Conservation (phyloP, 2,113 vertebrate genomes). For the Noturus placidus region DNA sequence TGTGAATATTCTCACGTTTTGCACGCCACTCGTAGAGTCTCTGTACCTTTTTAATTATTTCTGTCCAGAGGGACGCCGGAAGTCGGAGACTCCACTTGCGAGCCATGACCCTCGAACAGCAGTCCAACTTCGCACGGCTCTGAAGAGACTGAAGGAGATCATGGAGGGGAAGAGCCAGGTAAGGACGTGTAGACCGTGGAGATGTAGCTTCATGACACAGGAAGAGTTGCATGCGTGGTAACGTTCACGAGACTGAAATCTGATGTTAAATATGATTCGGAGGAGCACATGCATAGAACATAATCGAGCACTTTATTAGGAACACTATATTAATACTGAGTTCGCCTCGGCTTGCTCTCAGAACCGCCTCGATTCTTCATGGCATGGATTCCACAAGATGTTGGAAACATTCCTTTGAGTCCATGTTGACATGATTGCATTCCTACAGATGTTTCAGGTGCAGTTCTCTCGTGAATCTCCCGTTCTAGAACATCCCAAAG, state of each 20-base stretch:
- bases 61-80: slow-evolving; percentile 83
- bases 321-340: neutral
- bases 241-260: neutral
- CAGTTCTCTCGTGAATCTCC: neutral
- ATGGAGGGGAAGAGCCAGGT: slow-evolving; percentile 99
- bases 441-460: neutral
- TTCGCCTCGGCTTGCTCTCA: neutral
- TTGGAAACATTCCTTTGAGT: neutral
- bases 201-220: neutral
- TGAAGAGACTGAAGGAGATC: slow-evolving; percentile 97
- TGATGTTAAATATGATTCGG: neutral
- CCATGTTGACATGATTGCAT: neutral
- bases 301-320: neutral
- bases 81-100: slow-evolving; percentile 82
- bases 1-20: neutral
- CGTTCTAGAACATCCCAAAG: neutral
- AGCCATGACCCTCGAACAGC: slow-evolving; percentile 95
- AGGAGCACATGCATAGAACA: neutral
- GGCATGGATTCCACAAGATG: neutral
- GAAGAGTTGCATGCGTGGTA: neutral
- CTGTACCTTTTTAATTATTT: slow-evolving; percentile 4
- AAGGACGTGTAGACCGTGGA: slow-evolving; percentile 38
- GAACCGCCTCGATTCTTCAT: neutral
- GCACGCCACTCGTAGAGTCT: neutral
- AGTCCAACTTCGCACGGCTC: slow-evolving; percentile 92